phyloP scores from a whole-genome alignment of 2,888 invertebrate genomes.

The Drosophila stalkeri region DNA sequence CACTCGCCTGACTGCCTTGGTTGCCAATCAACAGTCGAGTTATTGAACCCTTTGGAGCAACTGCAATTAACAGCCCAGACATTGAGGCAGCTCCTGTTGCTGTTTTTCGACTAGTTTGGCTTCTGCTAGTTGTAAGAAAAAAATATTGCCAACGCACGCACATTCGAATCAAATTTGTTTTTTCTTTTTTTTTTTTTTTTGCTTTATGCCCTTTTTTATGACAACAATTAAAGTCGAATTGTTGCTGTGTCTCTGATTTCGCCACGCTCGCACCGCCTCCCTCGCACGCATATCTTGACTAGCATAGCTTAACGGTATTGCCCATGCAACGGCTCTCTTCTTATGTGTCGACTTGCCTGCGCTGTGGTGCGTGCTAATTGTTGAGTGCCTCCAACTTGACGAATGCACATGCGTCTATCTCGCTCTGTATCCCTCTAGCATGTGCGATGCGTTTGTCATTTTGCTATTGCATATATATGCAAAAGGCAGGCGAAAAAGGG shows the following conservation, averaged over 20 bases:
- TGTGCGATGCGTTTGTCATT: constrained; percentile 41
- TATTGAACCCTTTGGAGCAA: constrained; percentile 65
- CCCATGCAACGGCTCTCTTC: background rate
- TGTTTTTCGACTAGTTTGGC: constrained; percentile 25
- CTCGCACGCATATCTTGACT: constrained; percentile 10
- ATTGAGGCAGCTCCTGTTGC: constrained; percentile 59
- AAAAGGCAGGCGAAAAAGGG: constrained; percentile 3
- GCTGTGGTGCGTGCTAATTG: constrained; percentile 67
- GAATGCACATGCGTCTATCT: constrained; percentile 30
- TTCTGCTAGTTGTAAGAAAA: constrained; percentile 15
- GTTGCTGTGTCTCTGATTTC: constrained; percentile 54
- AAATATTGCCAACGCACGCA: constrained; percentile 54
- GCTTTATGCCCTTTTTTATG: constrained; percentile 54
- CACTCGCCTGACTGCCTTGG: constrained; percentile 10
- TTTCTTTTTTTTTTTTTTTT: background rate
- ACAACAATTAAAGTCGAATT: constrained; percentile 76
- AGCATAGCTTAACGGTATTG: constrained; percentile 9
- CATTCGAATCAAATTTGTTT: constrained; percentile 8
- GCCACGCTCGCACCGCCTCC: background rate
- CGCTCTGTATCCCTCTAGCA: background rate
- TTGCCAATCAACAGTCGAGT: constrained; percentile 73
- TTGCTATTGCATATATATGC: constrained; percentile 61
- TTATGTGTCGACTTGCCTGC: constrained; percentile 44
- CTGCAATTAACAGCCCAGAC: constrained; percentile 63
- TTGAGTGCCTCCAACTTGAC: constrained; percentile 57